Conservation (phyloP, 2,113 vertebrate species). For the Amia ocellicauda region DNA sequence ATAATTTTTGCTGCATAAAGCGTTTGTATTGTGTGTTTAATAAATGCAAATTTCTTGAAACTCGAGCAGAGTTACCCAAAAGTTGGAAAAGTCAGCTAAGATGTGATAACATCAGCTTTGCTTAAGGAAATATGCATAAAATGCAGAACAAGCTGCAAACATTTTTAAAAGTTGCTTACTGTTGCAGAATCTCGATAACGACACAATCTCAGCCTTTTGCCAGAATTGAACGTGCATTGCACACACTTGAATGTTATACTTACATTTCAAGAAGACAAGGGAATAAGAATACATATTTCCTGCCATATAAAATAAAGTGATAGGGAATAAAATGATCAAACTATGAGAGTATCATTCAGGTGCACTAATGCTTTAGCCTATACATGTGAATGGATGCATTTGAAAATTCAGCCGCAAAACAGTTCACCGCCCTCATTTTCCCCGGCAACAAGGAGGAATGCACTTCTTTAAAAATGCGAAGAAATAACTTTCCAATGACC, state of each 20-base stretch:
- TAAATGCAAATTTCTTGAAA: constrained; percentile 64
- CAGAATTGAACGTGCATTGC: too few relatives aligned
- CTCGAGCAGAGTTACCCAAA: constrained; percentile 51
- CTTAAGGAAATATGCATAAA: constrained; percentile 53
- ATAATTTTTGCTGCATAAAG: constrained; percentile 39
- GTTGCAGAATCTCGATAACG: constrained; percentile 32
- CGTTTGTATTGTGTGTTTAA: constrained; percentile 62
- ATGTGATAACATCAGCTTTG: constrained; percentile 51
- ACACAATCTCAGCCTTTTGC: not conserved
- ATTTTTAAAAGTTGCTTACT: constrained; percentile 22
- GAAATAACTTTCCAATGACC: constrained; percentile 27
- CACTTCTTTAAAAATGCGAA: not conserved
- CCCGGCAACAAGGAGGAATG: not conserved
- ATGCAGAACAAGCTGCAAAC: constrained; percentile 44
- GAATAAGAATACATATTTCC: too few relatives aligned
- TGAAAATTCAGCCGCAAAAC: too few relatives aligned
- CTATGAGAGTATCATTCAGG: too few relatives aligned
- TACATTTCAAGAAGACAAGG: too few relatives aligned
- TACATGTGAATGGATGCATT: too few relatives aligned
- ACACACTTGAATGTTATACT: too few relatives aligned
- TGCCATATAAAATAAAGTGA: too few relatives aligned
- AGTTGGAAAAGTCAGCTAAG: constrained; percentile 61
- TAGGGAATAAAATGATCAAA: too few relatives aligned
- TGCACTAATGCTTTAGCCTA: too few relatives aligned
- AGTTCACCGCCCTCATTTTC: too few relatives aligned